These are phyloP conservation scores for Alethe diademata DNA, from an alignment of 2,113 vertebrate genomes.

Conservation along the genomic window DNA sequence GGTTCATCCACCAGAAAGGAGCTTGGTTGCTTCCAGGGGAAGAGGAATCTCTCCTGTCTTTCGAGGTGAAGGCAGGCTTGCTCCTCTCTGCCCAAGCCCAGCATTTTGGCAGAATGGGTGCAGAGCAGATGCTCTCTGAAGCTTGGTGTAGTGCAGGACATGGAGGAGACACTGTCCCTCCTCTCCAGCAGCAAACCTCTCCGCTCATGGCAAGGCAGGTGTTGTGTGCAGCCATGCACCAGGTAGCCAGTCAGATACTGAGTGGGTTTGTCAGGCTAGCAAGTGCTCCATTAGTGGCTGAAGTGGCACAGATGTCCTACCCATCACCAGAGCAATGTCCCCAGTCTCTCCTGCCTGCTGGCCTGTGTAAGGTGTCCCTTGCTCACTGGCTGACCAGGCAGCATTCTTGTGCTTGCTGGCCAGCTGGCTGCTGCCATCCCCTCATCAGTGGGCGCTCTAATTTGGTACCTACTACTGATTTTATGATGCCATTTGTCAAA, in stretches of 20 bases:
- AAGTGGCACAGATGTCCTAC: neutral
- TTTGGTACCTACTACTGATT: neutral
- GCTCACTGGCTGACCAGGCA: neutral
- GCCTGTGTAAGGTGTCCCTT: neutral
- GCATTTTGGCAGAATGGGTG: neutral
- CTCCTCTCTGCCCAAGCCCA: rapidly evolving
- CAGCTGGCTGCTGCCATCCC: neutral
- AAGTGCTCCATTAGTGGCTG: neutral
- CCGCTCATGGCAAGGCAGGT: neutral
- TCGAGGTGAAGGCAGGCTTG: neutral
- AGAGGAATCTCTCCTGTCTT: neutral
- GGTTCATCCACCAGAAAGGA: neutral
- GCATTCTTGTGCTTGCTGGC: neutral
- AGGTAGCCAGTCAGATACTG: neutral
- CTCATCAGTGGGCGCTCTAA: neutral
- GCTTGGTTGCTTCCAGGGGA: neutral
- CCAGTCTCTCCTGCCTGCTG: neutral
- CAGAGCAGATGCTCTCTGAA: neutral
- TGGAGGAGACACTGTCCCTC: neutral
- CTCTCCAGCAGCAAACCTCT: neutral
- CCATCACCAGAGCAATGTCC: neutral
- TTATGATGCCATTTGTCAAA: slow-evolving; percentile 4
- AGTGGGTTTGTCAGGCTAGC: neutral
- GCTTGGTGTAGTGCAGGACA: neutral
- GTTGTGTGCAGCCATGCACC: neutral